Conservation (phyloP, 2,113 vertebrate genomes). For the Xiphophorus hellerii region DNA sequence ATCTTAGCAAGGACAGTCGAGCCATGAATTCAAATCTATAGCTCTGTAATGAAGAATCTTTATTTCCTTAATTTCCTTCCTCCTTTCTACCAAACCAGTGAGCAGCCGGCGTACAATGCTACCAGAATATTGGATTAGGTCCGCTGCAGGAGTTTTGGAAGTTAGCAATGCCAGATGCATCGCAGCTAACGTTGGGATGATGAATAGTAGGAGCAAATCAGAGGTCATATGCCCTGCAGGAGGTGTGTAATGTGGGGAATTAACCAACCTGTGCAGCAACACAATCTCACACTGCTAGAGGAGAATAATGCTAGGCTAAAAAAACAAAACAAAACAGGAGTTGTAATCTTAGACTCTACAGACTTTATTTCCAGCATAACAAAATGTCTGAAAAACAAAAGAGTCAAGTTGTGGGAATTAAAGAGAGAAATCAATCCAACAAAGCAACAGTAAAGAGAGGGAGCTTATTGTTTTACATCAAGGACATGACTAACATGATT, state of each 20-base stretch:
- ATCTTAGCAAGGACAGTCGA: slow-evolving; percentile 12
- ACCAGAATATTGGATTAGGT: slow-evolving; percentile 51
- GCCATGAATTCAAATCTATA: slow-evolving; percentile 15
- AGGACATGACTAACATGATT: too few relatives aligned
- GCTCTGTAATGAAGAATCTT: slow-evolving; percentile 30
- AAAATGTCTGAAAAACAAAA: slow-evolving; percentile 3
- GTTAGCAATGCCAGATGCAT: slow-evolving; percentile 56
- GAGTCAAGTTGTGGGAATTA: neutral
- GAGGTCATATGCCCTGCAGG: slow-evolving; percentile 52
- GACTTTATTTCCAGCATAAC: too few relatives aligned
- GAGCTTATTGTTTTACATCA: too few relatives aligned
- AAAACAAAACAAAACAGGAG: neutral
- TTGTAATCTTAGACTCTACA: too few relatives aligned
- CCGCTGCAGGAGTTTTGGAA: slow-evolving; percentile 38
- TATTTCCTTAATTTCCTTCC: slow-evolving; percentile 15
- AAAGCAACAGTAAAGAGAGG: too few relatives aligned
- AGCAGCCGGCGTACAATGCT: slow-evolving; percentile 36
- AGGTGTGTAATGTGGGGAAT: slow-evolving; percentile 37
- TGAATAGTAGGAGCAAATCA: slow-evolving; percentile 56
- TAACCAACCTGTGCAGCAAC: slow-evolving; percentile 39
- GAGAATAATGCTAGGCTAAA: too few relatives aligned
- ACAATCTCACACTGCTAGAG: neutral
- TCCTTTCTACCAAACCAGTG: slow-evolving; percentile 26
- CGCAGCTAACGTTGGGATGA: slow-evolving; percentile 34
- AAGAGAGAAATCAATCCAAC: too few relatives aligned